A percentile compares a stretch with the other conserved stretches of the same genome.
Conservation (phyloP, 1,140 invertebrate genomes). For the Babylonia areolata region DNA sequence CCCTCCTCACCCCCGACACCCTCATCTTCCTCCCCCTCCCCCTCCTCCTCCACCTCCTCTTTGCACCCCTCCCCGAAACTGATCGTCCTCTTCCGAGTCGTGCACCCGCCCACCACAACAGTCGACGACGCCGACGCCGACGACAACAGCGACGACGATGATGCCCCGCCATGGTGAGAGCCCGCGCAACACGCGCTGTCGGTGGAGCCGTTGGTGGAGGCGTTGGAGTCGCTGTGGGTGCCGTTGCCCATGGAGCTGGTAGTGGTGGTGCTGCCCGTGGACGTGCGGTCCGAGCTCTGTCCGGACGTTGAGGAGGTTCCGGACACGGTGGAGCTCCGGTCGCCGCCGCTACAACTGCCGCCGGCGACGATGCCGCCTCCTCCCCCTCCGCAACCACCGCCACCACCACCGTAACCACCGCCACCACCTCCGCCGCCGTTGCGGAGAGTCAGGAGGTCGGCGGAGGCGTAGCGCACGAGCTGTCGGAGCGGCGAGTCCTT, state of each 20-base stretch:
- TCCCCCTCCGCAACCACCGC: neutral
- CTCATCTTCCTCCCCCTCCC: constrained; percentile 10
- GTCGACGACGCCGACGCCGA: no score
- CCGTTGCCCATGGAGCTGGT: constrained; percentile 18
- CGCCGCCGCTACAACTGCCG: no score
- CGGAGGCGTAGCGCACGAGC: constrained; percentile 37
- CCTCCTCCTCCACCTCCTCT: constrained; percentile 11
- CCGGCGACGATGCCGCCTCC: no score
- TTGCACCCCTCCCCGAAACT: constrained; percentile 20
- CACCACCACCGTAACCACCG: neutral
- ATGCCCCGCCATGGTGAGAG: neutral
- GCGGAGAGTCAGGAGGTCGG: constrained; percentile 31
- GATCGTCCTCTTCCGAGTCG: neutral
- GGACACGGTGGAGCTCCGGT: constrained; percentile 4
- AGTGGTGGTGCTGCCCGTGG: constrained; percentile 34
- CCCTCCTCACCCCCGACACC: neutral
- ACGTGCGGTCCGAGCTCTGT: constrained; percentile 31
- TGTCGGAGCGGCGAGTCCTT: constrained; percentile 34
- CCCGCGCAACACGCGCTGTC: neutral
- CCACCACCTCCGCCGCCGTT: neutral
- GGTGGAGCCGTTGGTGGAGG: neutral
- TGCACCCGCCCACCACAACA: neutral
- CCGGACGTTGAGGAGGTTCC: constrained; percentile 14
- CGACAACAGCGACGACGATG: no score
- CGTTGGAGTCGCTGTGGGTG: constrained; percentile 25